Evolutionary conservation across 2,888 invertebrate species (phyloP).

Genomic region (Cantharis rufa): DNA sequence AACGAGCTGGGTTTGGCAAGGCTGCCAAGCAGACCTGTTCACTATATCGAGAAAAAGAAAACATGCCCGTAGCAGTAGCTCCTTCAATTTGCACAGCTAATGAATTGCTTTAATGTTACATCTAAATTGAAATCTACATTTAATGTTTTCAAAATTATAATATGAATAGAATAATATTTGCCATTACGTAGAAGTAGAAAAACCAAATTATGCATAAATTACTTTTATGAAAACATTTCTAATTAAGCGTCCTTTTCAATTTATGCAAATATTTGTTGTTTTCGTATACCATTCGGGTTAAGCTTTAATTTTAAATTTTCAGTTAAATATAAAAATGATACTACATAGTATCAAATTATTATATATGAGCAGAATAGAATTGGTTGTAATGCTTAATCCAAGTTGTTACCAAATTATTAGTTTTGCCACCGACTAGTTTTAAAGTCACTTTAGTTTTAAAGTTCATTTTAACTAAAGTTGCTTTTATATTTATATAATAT

Average conservation of each 20-base stretch:
- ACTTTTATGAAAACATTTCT: background rate
- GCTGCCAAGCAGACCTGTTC: conserved; percentile 20
- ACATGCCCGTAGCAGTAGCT: conserved; percentile 20
- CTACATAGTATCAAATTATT: background rate
- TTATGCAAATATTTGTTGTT: background rate
- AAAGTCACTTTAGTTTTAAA: no score
- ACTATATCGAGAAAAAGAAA: conserved; percentile 9
- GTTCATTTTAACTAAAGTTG: no score
- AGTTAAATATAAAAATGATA: background rate
- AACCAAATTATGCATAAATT: background rate
- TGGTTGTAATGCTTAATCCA: no score
- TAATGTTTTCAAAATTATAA: background rate
- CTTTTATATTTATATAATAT: no score
- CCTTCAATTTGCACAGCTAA: conserved; percentile 9
- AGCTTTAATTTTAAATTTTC: background rate
- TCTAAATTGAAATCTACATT: background rate
- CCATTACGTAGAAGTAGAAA: background rate
- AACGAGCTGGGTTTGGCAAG: conserved; percentile 36
- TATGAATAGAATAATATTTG: background rate
- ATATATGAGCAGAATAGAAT: no score
- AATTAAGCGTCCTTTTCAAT: background rate
- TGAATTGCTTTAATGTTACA: background rate
- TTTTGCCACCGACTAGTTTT: no score
- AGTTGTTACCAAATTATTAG: no score
- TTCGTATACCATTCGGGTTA: background rate